Evolutionary conservation across 2,113 vertebrate genomes (phyloP).

Genomic region (Oenanthe melanoleuca): DNA sequence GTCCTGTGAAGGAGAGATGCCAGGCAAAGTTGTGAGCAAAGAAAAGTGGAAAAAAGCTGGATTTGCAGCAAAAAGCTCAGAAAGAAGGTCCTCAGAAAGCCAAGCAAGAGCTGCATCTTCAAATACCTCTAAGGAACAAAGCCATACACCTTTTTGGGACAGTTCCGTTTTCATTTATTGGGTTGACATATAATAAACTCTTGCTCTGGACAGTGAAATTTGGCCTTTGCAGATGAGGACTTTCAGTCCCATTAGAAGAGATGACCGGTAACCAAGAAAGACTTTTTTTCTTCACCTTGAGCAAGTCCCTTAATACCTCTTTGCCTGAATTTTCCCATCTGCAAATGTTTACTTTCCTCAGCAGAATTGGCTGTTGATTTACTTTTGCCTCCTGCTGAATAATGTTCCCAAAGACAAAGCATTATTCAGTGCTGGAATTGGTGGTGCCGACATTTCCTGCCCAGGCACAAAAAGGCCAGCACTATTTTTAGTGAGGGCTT

Average conservation of each 20-base stretch:
- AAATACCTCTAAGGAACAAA: background rate
- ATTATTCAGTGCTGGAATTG: background rate
- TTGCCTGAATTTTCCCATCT: conserved; percentile 22
- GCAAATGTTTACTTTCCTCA: conserved; percentile 44
- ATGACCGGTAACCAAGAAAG: background rate
- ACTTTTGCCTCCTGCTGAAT: conserved; percentile 26
- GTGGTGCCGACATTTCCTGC: conserved; percentile 52
- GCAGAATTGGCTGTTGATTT: background rate
- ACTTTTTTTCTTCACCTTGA: background rate
- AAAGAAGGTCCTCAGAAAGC: background rate
- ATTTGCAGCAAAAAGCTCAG: background rate
- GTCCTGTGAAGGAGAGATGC: background rate
- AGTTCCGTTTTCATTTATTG: background rate
- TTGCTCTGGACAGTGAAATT: background rate
- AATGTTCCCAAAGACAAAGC: conserved; percentile 11
- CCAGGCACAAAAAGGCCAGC: conserved; percentile 23
- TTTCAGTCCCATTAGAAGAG: background rate
- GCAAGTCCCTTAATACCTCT: background rate
- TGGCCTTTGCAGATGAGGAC: background rate
- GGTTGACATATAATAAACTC: background rate
- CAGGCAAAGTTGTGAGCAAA: background rate
- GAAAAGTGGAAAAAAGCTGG: background rate
- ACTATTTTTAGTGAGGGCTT: conserved; percentile 48
- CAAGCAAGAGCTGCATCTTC: background rate
- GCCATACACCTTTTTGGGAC: background rate